Percentiles rank a stretch among this genome's conserved stretches.
Evolutionary conservation across 2,797 vertebrate species (phyloP).

Genomic region (Gymnoscopelus microlampas): DNA sequence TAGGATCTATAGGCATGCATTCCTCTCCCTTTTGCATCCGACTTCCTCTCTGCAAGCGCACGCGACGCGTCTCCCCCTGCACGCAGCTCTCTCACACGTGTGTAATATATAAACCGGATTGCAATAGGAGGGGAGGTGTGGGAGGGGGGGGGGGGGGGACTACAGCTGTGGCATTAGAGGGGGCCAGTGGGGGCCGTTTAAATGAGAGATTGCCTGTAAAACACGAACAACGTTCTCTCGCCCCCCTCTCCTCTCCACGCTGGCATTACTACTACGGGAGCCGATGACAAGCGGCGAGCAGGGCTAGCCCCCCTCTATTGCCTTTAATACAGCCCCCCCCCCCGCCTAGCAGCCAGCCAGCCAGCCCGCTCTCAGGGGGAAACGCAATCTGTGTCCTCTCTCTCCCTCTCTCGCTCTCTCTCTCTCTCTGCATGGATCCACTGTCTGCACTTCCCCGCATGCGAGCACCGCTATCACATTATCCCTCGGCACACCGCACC

Average conservation of each 20-base stretch:
- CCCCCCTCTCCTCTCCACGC: slow-evolving; percentile 19
- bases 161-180: slow-evolving; percentile 54
- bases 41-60: slow-evolving; percentile 28
- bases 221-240: slow-evolving; percentile 55
- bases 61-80: slow-evolving; percentile 19
- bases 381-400: slow-evolving; percentile 75
- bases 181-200: slow-evolving; percentile 71
- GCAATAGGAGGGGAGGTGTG: slow-evolving; percentile 19
- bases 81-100: slow-evolving; percentile 24
- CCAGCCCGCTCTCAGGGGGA: slow-evolving; percentile 57
- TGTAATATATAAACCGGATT: slow-evolving; percentile 58
- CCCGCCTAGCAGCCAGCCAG: background rate
- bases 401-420: no score
- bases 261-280: slow-evolving; percentile 48
- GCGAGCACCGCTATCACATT: slow-evolving; percentile 64
- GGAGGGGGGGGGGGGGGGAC: slow-evolving; percentile 43
- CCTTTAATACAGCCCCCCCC: slow-evolving; percentile 60
- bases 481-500: slow-evolving; percentile 32
- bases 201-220: slow-evolving; percentile 68
- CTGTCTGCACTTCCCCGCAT: slow-evolving; percentile 68
- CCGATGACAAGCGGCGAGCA: slow-evolving; percentile 71
- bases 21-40: slow-evolving; percentile 47
- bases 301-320: slow-evolving; percentile 55
- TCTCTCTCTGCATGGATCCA: slow-evolving; percentile 60
- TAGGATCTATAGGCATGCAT: slow-evolving; percentile 49